Base-by-base conservation (phyloP, 2,888 invertebrate species). In the Anarsia innoxiella region DNA sequence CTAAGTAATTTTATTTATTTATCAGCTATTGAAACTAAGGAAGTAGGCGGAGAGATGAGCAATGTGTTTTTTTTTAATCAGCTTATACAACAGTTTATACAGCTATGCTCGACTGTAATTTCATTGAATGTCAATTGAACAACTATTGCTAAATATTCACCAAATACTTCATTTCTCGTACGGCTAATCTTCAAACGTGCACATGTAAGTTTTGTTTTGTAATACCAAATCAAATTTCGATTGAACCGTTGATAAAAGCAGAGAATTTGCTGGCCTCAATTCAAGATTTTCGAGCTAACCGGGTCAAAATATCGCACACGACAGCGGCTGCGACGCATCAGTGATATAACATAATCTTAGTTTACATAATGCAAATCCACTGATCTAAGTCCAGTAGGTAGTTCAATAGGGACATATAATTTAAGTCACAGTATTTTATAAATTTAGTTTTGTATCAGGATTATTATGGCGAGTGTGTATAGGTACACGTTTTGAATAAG, bases 11-110 rank as follows among this genome's bases (percentile, higher is more conserved):
- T 46, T 10, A 37, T 49, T 49, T 50, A 46, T 49, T 47, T 45
- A 52, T 52, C 40, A 29, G 38, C 40, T 48, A 46, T 45, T 38
- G 48, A 55, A 56, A 57, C 37, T 23, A n/a, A n/a, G n/a, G n/a
- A n/a, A n/a, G n/a, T n/a, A n/a, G n/a, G n/a, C n/a, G n/a, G n/a
- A n/a, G n/a, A n/a, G n/a, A n/a, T n/a, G n/a, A n/a, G n/a, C n/a
- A n/a, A n/a, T n/a, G n/a, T n/a, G n/a, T n/a, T n/a, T n/a, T n/a
- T n/a, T n/a, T n/a, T n/a, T n/a, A n/a, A n/a, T n/a, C n/a, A n/a
- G n/a, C n/a, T n/a, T n/a, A n/a, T n/a, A n/a, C n/a, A n/a, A n/a
- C n/a, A n/a, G n/a, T n/a, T n/a, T n/a, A n/a, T n/a, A n/a, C n/a
- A n/a, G n/a, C n/a, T n/a, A n/a, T n/a, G n/a, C n/a, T n/a, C n/a